Base-by-base conservation (phyloP, 2,113 vertebrate species). In the Suricata suricatta region DNA sequence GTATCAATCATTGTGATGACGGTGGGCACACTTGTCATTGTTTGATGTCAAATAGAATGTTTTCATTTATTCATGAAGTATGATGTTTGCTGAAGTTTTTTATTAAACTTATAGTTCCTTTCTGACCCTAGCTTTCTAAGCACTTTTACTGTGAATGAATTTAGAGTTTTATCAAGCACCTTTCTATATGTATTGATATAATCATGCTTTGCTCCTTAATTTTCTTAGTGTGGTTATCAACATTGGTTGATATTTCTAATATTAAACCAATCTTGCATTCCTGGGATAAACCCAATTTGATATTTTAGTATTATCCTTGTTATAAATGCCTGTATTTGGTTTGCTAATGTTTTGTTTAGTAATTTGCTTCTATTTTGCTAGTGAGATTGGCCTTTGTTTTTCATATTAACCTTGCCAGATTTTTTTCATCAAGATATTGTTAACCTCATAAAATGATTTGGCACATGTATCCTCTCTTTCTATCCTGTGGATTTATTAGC, bases 331-430 rank as follows among this genome's bases (percentile, higher is more conserved):
- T 82, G 7, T 81, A 72, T 93, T 97, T 90, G 27, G 89, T 33
- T 86, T 57, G 27, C 27, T 86, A 80, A 74, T 52, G 76, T 68
- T 91, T 92, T 57, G 1, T 79, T 82, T 85, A 72, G 66, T 79
- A 38, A 71, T 81, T 64, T 91, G 31, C 72, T 97, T 89, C 44
- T 93, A 7, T 92, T 95, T 96, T 82, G 25, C 72, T 77, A 90
- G 31, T 92, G 74, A 82, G 66, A 64, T 77, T 89, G 33, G 10
- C 17, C 31, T 77, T 60, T 69, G 38, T 79, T 93, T 91, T 35
- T 19, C 33, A 12, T 80, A 38, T 69, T 83, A 11, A 44, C 0
- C 9, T 76, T 90, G 85, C 10, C 54, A 69, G 15, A 35, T 86
- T 41, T 94, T 91, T 94, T 94, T 17, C 76, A 16, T 94, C 52